These are phyloP conservation scores for Hiodon alosoides DNA, from an alignment of 2,113 vertebrate species.

Conservation along the genomic window DNA sequence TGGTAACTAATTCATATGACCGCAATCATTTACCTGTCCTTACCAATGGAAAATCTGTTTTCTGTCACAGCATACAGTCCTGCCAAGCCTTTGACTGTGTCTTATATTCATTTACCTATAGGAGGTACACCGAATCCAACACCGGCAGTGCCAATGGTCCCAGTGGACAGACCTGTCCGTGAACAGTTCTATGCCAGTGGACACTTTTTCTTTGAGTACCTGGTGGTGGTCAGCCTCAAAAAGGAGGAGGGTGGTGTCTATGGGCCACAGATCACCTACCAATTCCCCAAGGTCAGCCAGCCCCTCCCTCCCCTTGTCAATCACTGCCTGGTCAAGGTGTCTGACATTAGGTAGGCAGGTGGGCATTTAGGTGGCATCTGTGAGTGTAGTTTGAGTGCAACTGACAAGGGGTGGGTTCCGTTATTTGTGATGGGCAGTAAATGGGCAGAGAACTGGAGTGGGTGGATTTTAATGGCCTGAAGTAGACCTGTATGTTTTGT, in stretches of 20 bases:
- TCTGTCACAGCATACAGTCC: background rate
- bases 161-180: conserved; percentile 34
- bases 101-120: conserved; percentile 9
- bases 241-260: conserved; percentile 62
- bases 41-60: background rate
- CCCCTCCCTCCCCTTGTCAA: too few relatives aligned
- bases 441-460: background rate
- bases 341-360: background rate
- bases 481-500: background rate
- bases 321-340: background rate
- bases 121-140: conserved; percentile 37
- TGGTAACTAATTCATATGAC: too few relatives aligned
- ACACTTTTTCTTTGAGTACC: conserved; percentile 91
- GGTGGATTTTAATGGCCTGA: background rate
- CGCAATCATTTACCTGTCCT: too few relatives aligned
- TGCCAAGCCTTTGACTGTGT: background rate
- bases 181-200: conserved; percentile 61
- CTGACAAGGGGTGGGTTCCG: too few relatives aligned
- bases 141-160: background rate
- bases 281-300: conserved; percentile 87
- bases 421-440: too few relatives aligned
- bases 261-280: conserved; percentile 84
- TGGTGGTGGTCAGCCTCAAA: conserved; percentile 86
- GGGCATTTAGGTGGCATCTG: background rate
- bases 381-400: background rate